Base-by-base conservation (phyloP, 2,888 invertebrate species). In the Drosophila colorata region DNA sequence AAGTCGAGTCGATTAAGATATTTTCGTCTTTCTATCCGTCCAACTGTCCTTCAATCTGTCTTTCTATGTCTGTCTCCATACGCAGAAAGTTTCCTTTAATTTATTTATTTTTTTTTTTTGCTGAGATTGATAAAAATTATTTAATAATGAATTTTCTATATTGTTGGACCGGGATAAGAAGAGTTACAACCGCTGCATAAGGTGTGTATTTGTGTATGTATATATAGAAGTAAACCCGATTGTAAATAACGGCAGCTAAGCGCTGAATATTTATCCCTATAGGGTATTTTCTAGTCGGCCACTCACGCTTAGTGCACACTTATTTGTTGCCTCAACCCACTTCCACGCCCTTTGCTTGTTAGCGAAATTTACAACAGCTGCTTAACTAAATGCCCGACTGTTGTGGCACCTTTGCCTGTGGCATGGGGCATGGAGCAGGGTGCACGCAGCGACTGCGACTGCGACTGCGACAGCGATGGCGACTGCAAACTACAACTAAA, bases 331-430 rank as follows among this genome's bases (percentile, higher is more conserved):
- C 51, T 13, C 28, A 47, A 40, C 28, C 37, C 28, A 40, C 33
- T 25, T 35, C 31, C 43, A 38, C 52, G 48, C 63, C 65, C 65
- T 77, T 74, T 28, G 67, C 72, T 71, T 57, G 75, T 70, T 87
- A 66, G 61, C 52, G 5, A 51, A 67, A 77, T 58, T 80, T 70
- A 58, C 67, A 59, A 67, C 87, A 83, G 74, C 76, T 81, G 85
- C 67, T 67, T 69, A 73, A 44, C 73, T 81, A 78, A 87, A 72
- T 81, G 64, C 53, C 58, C 51, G 55, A 68, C 65, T 61, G 52
- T 70, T 66, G 75, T 58, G 56, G 66, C 78, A 71, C 49, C 59
- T 61, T 52, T 28, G 56, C 53, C 64, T 33, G 44, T 25, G 47
- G 58, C 56, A 56, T 40, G 40, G 14, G 40, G 43, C 43, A 43